Percentiles rank a stretch among this genome's conserved stretches.
phyloP scores from a whole-genome alignment of 1,140 invertebrate genomes.

The Andricus grossulariae region DNA sequence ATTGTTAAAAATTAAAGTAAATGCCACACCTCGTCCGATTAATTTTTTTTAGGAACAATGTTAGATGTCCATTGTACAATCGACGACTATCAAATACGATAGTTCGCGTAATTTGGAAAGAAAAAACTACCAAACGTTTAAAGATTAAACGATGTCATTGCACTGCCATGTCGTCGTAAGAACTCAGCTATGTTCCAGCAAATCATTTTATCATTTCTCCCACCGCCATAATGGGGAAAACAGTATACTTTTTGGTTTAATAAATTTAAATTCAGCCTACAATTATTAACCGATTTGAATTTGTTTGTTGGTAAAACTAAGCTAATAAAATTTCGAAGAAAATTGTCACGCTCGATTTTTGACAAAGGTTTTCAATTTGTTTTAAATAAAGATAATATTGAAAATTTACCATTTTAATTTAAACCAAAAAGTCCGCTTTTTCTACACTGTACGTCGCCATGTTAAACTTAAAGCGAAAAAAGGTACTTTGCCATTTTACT shows the following conservation, averaged over 20 bases:
- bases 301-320: slow-evolving; percentile 38
- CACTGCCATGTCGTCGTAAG: slow-evolving; percentile 59
- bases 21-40: not conserved
- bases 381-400: too few relatives aligned
- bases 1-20: not conserved
- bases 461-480: too few relatives aligned
- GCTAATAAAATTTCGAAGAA: slow-evolving; percentile 37
- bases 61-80: slow-evolving; percentile 27
- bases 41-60: not conserved
- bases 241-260: too few relatives aligned
- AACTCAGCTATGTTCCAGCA: slow-evolving; percentile 61
- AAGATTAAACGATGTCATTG: slow-evolving; percentile 59
- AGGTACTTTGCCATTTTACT: too few relatives aligned
- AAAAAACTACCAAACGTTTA: slow-evolving; percentile 10
- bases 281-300: not conserved
- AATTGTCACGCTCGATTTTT: slow-evolving; percentile 29
- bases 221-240: too few relatives aligned
- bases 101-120: not conserved
- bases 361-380: too few relatives aligned
- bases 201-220: slow-evolving; percentile 45
- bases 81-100: not conserved
- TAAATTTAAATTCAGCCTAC: too few relatives aligned
- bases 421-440: too few relatives aligned
- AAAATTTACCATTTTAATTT: too few relatives aligned
- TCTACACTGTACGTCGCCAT: too few relatives aligned